phyloP scores from a whole-genome alignment of 2,888 invertebrate species.

The Eretmocerus hayati region DNA sequence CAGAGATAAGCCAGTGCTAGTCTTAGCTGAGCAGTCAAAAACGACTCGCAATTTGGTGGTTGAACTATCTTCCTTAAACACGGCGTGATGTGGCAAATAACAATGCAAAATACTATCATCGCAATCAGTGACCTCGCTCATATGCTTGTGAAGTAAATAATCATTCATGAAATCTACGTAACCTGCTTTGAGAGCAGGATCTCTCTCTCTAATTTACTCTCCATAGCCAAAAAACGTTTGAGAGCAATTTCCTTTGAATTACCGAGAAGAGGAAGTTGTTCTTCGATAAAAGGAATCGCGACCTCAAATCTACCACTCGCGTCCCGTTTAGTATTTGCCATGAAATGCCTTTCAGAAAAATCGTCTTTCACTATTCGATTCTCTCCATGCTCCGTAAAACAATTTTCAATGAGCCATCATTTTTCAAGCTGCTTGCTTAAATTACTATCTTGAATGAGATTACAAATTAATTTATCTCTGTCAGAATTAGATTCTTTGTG shows the following conservation, averaged over 20 bases:
- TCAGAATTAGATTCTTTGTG: no score
- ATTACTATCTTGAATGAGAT: no score
- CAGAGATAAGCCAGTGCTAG: conserved; percentile 21
- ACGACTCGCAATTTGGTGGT: conserved; percentile 26
- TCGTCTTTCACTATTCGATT: no score
- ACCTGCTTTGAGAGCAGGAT: not conserved
- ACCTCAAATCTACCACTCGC: not conserved
- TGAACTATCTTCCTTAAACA: conserved; percentile 19
- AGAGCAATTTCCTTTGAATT: conserved; percentile 8
- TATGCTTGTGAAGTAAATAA: conserved; percentile 12
- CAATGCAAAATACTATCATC: not conserved
- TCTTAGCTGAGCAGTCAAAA: conserved; percentile 24
- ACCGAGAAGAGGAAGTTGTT: conserved; percentile 6
- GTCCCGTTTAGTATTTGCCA: not conserved
- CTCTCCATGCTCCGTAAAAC: no score
- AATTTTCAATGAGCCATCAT: no score
- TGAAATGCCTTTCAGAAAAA: conserved; percentile 8
- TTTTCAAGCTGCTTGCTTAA: no score
- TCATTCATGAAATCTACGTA: conserved; percentile 14
- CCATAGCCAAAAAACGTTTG: conserved; percentile 3
- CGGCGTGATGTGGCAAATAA: conserved; percentile 23
- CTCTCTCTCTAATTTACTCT: conserved; percentile 4
- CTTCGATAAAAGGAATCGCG: not conserved
- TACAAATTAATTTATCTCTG: no score
- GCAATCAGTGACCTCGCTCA: not conserved